A percentile compares a stretch with the other conserved stretches of the same genome.
phyloP scores from a whole-genome alignment of 2,888 invertebrate genomes.

The Orthosia cruda region DNA sequence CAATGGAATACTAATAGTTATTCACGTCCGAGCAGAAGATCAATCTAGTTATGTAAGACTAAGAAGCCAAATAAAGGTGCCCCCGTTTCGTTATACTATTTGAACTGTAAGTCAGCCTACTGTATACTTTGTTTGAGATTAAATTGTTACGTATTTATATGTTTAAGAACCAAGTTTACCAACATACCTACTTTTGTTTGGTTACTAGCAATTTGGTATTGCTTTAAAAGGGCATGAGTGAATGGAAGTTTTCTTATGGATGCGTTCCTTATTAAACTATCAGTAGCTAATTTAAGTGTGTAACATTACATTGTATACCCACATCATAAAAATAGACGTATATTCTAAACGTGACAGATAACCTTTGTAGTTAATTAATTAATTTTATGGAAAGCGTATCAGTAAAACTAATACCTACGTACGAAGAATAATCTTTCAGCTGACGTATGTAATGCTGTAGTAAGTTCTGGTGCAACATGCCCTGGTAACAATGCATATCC shows the following conservation, averaged over 20 bases:
- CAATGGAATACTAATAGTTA: constrained; percentile 48
- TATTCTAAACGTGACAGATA: constrained; percentile 9
- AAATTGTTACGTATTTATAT: constrained; percentile 24
- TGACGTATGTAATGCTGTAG: constrained; percentile 41
- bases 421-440: constrained; percentile 23
- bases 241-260: neutral
- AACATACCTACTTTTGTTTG: neutral
- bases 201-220: constrained; percentile 3
- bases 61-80: constrained; percentile 45
- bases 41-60: constrained; percentile 57
- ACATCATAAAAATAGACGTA: neutral
- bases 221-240: neutral
- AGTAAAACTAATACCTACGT: constrained; percentile 6
- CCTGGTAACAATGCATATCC: constrained; percentile 39
- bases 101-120: constrained; percentile 23
- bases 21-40: constrained; percentile 43
- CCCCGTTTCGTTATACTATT: constrained; percentile 37
- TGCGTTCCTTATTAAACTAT: neutral
- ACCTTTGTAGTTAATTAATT: constrained; percentile 6
- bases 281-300: neutral
- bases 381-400: constrained; percentile 19
- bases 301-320: neutral
- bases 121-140: constrained; percentile 33
- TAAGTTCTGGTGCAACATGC: constrained; percentile 35
- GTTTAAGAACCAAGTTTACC: neutral